Percentiles rank a stretch among this genome's conserved stretches.
Conservation (phyloP, 2,888 invertebrate species). For the Coleophora deauratella region DNA sequence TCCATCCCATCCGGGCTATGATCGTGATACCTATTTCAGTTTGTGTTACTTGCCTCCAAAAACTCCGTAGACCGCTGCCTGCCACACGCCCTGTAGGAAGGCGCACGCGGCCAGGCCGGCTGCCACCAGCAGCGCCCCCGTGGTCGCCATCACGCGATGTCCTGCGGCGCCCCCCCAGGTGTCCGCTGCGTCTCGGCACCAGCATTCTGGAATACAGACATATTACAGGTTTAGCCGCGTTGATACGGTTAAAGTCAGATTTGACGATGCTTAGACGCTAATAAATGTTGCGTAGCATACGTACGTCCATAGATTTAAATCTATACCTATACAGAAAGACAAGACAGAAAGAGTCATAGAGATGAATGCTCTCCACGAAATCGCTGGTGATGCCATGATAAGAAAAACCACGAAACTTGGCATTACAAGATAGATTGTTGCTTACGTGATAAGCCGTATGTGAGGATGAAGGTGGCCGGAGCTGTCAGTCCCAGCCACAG, state of each 20-base stretch:
- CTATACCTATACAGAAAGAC: no score
- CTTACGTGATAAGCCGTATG: conserved; percentile 60
- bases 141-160: conserved; percentile 49
- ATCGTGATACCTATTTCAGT: no score
- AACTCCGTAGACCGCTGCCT: conserved; percentile 49
- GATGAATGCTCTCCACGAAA: no score
- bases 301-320: no score
- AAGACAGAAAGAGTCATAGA: no score
- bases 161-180: conserved; percentile 59
- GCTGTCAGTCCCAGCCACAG: conserved; percentile 49
- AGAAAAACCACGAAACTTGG: no score
- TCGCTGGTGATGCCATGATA: no score
- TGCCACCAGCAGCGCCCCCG: conserved; percentile 44
- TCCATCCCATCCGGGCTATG: no score
- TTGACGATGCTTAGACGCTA: no score
- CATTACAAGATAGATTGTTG: no score
- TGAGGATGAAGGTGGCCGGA: conserved; percentile 48
- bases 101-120: conserved; percentile 43
- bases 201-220: conserved; percentile 50
- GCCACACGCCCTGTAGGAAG: conserved; percentile 37
- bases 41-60: conserved; percentile 39
- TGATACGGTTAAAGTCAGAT: conserved; percentile 4
- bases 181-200: conserved; percentile 66
- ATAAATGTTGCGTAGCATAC: no score
- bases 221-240: conserved; percentile 1